Base-by-base conservation (phyloP, 2,888 invertebrate species). In the Escarpia spicata region DNA sequence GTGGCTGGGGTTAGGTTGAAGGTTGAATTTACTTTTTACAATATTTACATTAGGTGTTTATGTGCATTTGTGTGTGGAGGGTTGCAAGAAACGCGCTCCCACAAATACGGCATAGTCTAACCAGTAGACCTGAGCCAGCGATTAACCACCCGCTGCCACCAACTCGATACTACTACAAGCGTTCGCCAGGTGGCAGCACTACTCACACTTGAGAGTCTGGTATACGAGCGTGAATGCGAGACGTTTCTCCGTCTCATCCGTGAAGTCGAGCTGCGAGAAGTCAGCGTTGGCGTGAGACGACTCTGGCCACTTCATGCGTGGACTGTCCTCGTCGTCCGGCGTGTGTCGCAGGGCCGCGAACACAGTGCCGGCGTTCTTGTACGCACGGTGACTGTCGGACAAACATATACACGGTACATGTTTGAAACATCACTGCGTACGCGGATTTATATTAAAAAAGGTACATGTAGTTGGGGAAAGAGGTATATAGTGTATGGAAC, bases 201-300 rank as follows among this genome's bases (percentile, higher is more conserved):
- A 96, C 96, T 96, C 95, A 96, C 96, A 96, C 95, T 96, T 96
- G 44, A 96, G 94, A 6, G 96, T 94, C 91, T 94, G 94, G 93
- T 95, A 96, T 9, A 96, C 95, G 93, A 96, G 93, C 92, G 95
- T 95, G 94, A 95, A 96, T 0, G 95, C 95, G 9, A 95, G 94
- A 92, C 95, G 94, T 93, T 95, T 95, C 92, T 96, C 96, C 60
- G 94, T 94, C 92, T 95, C 95, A 94, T 95, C 94, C 15, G 94
- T 94, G 94, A 95, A 96, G 15, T 95, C 95, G 1, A 93, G 92
- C 58, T 92, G 44, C 26, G 94, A 94, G 58, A 93, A 43, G 43
- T 93, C 93, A 10, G 43, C 37, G 15, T 45, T 58, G 26, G 75
- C 12, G 43, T 92, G 58, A 44, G 92, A 26, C 75, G 75, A 19